A percentile compares a stretch with the other conserved stretches of the same genome.
Conservation (phyloP, 2,888 invertebrate genomes). For the Orchesellides sinensis region DNA sequence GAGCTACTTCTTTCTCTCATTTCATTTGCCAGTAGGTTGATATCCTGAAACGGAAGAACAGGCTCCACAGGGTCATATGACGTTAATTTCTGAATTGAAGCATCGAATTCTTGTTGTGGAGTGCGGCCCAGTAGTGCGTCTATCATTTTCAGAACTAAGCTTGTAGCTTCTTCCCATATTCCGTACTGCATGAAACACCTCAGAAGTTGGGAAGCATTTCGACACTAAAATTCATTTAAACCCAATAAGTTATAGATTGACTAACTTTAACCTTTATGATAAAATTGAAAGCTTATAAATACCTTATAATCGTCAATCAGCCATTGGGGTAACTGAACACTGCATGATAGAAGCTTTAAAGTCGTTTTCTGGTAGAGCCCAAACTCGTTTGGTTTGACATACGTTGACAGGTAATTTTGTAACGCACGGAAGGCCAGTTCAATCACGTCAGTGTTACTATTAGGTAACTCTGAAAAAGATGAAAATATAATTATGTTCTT, state of each 20-base stretch:
- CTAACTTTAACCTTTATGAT: background rate
- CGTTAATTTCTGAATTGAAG: slow-evolving; percentile 67
- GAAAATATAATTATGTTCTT: slow-evolving; percentile 8
- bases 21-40: slow-evolving; percentile 67
- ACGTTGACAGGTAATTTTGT: slow-evolving; percentile 67
- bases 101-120: slow-evolving; percentile 69
- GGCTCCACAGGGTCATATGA: slow-evolving; percentile 68
- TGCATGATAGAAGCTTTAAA: slow-evolving; percentile 62
- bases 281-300: background rate
- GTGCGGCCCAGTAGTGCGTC: slow-evolving; percentile 72
- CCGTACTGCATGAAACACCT: slow-evolving; percentile 71
- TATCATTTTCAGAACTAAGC: slow-evolving; percentile 66
- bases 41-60: slow-evolving; percentile 69
- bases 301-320: slow-evolving; percentile 72
- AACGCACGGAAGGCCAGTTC: slow-evolving; percentile 70
- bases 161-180: slow-evolving; percentile 70
- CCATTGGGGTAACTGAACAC: slow-evolving; percentile 71
- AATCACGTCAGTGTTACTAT: slow-evolving; percentile 65
- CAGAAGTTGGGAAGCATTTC: slow-evolving; percentile 68
- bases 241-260: background rate
- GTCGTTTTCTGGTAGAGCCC: slow-evolving; percentile 66
- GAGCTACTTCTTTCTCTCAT: slow-evolving; percentile 52
- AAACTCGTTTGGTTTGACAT: slow-evolving; percentile 67
- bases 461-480: slow-evolving; percentile 67
- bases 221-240: slow-evolving; percentile 56